A percentile compares a stretch with the other conserved stretches of the same genome.
Conservation (phyloP, 1,140 invertebrate genomes). For the Drosophila micromelanica region DNA sequence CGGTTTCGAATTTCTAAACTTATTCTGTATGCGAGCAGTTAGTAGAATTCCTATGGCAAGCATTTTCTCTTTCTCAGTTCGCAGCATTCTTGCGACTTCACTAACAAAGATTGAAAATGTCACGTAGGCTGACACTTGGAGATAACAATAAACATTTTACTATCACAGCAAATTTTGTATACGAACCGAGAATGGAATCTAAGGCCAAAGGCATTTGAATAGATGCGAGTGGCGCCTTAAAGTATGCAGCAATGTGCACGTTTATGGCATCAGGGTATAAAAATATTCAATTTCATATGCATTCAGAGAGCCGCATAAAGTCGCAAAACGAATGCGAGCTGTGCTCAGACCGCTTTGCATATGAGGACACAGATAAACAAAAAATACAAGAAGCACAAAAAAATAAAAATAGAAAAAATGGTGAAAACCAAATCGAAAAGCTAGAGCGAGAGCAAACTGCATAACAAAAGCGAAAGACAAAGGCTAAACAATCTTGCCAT, state of each 20-base stretch:
- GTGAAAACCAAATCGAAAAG: not conserved
- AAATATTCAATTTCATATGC: conserved; percentile 60
- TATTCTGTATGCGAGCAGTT: conserved; percentile 4
- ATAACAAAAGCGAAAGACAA: conserved; percentile 34
- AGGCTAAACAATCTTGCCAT: conserved; percentile 32
- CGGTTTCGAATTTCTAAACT: conserved; percentile 3
- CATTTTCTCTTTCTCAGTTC: not conserved
- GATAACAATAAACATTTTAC: conserved; percentile 54
- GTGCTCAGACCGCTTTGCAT: conserved; percentile 30
- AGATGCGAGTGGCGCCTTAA: conserved; percentile 29
- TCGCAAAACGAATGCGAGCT: conserved; percentile 30
- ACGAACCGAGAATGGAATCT: conserved; percentile 14
- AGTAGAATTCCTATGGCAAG: not conserved
- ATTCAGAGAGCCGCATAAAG: conserved; percentile 45
- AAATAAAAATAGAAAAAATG: not conserved
- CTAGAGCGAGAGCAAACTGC: not conserved
- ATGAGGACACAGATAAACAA: conserved; percentile 33
- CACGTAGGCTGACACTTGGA: conserved; percentile 47
- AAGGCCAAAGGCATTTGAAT: conserved; percentile 45
- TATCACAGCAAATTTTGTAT: conserved; percentile 41
- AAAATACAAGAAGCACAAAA: not conserved
- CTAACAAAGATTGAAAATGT: conserved; percentile 49
- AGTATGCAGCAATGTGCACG: conserved; percentile 35
- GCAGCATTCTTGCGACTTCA: conserved; percentile 7
- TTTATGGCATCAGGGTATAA: conserved; percentile 47